Percentiles rank a stretch among this genome's conserved stretches.
These are phyloP conservation scores for Phrynocephalus guinanensis DNA, from an alignment of 2,797 vertebrate genomes.

Conservation along the genomic window DNA sequence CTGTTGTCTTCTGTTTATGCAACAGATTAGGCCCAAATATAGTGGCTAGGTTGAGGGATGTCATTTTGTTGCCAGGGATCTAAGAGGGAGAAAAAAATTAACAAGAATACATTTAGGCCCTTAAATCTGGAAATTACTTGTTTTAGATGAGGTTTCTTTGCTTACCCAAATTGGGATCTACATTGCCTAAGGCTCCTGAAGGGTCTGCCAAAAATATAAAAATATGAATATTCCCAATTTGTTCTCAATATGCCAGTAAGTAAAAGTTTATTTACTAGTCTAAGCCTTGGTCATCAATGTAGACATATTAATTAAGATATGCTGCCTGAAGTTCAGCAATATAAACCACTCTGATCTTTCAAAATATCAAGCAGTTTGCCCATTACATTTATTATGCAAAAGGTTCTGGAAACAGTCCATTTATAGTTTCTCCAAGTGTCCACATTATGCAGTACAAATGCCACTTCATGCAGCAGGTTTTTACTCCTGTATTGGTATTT, in stretches of 20 bases:
- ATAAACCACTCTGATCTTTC: not conserved
- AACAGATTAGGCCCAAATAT: constrained; percentile 97
- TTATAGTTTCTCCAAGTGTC: not conserved
- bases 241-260: not conserved
- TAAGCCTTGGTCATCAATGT: not conserved
- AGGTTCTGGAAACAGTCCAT: not conserved
- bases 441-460: not conserved
- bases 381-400: not conserved
- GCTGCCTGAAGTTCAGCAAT: constrained; percentile 26
- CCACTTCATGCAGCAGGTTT: not conserved
- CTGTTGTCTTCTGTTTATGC: constrained; percentile 93
- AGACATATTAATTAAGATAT: constrained; percentile 32
- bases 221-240: not conserved
- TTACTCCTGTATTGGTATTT: not conserved
- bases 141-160: not conserved
- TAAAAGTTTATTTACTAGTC: not conserved
- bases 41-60: constrained; percentile 93
- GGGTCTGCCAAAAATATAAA: not conserved
- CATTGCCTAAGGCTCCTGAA: not conserved
- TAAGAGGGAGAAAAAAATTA: constrained; percentile 65
- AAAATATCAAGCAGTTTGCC: not conserved
- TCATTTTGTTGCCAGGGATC: constrained; percentile 98
- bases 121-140: not conserved
- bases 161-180: not conserved
- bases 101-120: constrained; percentile 26